Evolutionary conservation across 2,113 vertebrate species (phyloP).

Genomic region (Brevimyrus niger): DNA sequence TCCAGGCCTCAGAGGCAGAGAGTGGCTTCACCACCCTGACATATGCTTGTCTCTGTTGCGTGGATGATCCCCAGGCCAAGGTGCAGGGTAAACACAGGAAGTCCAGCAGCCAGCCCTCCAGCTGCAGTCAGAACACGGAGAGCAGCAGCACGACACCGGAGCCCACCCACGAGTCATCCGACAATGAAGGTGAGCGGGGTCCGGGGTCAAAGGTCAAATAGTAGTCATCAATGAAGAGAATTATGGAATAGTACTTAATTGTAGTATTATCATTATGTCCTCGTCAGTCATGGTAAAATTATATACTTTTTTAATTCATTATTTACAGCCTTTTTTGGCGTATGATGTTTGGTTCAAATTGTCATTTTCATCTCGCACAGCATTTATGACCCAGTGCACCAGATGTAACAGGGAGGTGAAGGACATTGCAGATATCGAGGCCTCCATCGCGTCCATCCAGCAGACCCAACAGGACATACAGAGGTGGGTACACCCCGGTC

Average conservation of each 20-base stretch:
- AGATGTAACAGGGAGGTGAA: slow-evolving; percentile 74
- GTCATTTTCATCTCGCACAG: slow-evolving; percentile 40
- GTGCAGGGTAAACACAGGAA: slow-evolving; percentile 71
- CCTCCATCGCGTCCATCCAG: slow-evolving; percentile 73
- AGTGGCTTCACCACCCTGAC: not conserved
- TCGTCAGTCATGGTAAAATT: not conserved
- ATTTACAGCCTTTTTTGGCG: not conserved
- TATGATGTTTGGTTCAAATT: not conserved
- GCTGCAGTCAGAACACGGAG: slow-evolving; percentile 88
- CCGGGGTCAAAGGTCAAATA: not conserved
- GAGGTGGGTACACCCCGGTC: slow-evolving; percentile 54
- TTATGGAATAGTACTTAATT: not conserved
- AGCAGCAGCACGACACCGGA: slow-evolving; percentile 90
- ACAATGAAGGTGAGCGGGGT: slow-evolving; percentile 67
- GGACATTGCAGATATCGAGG: slow-evolving; percentile 74
- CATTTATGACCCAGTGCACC: slow-evolving; percentile 64
- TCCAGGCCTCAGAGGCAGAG: not conserved
- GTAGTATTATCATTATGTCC: not conserved
- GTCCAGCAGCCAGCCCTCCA: slow-evolving; percentile 82
- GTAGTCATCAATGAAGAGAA: not conserved
- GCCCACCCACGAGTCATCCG: slow-evolving; percentile 82
- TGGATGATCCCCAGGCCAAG: slow-evolving; percentile 36
- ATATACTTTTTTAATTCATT: not conserved
- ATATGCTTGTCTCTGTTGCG: not conserved
- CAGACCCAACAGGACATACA: slow-evolving; percentile 86